These are phyloP conservation scores for Protomyctophum bolini DNA, from an alignment of 2,113 vertebrate species.

Conservation along the genomic window DNA sequence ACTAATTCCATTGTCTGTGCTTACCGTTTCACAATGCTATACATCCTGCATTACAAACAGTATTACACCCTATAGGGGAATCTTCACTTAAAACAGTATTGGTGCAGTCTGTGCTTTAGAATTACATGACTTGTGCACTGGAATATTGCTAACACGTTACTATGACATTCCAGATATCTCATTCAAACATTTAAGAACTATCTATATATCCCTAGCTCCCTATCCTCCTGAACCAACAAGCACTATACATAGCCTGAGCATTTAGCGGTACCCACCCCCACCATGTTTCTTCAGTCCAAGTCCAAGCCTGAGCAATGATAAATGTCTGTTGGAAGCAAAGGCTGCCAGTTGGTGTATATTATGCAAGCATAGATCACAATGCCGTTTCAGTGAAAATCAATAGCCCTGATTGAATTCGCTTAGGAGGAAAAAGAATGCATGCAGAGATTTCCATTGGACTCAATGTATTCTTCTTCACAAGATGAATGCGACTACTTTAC, in stretches of 20 bases:
- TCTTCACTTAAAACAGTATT: not conserved
- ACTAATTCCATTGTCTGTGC: no score
- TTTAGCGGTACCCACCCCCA: constrained; percentile 33
- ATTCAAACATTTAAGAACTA: constrained; percentile 41
- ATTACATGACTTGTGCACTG: constrained; percentile 16
- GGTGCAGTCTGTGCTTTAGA: constrained; percentile 7
- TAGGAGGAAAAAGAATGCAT: not conserved
- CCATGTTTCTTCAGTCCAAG: constrained; percentile 26
- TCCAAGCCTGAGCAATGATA: constrained; percentile 22
- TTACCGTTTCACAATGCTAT: no score
- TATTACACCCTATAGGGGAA: not conserved
- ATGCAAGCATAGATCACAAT: constrained; percentile 44
- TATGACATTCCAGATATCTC: constrained; percentile 40
- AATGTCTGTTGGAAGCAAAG: constrained; percentile 35
- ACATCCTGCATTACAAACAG: not conserved
- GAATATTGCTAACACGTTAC: constrained; percentile 21
- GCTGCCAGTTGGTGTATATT: constrained; percentile 38
- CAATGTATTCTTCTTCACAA: constrained; percentile 2
- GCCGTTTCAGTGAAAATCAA: constrained; percentile 49
- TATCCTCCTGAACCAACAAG: constrained; percentile 38
- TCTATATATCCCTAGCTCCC: constrained; percentile 30
- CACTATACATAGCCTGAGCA: constrained; percentile 26
- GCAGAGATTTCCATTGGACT: not conserved
- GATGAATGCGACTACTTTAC: not conserved
- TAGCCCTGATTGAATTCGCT: constrained; percentile 27